These are phyloP conservation scores for Acrobasis repandana DNA, from an alignment of 2,888 invertebrate genomes.

Conservation along the genomic window DNA sequence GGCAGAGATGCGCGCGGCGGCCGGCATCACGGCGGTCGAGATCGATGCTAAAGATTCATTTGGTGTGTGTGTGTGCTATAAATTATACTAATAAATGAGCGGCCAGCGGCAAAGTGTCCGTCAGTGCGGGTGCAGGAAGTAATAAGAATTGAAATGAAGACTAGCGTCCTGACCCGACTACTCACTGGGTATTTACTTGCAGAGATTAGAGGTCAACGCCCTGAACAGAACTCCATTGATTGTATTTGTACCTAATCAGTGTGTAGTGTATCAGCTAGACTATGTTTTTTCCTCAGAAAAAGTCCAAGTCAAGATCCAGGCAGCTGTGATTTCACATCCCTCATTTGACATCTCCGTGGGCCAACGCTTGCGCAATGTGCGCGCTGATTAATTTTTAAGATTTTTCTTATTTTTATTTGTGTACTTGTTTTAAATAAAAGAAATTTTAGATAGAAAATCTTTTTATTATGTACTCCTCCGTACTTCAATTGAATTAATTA, in stretches of 20 bases:
- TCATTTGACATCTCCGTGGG: constrained; percentile 59
- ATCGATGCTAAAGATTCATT: constrained; percentile 51
- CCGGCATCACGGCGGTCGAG: constrained; percentile 67
- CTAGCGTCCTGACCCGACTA: too few relatives aligned
- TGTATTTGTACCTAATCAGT: too few relatives aligned
- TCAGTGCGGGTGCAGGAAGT: too few relatives aligned
- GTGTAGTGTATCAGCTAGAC: not conserved
- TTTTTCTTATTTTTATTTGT: constrained; percentile 12
- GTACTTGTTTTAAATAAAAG: constrained; percentile 52
- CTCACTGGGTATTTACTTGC: too few relatives aligned
- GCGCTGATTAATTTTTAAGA: constrained; percentile 47
- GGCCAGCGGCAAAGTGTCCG: too few relatives aligned
- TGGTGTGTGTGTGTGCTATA: constrained; percentile 42
- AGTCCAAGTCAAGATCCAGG: constrained; percentile 66
- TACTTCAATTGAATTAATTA: constrained; percentile 68
- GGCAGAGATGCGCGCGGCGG: constrained; percentile 68
- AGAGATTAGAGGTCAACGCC: too few relatives aligned
- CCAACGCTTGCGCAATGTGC: constrained; percentile 52
- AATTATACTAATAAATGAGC: constrained; percentile 1
- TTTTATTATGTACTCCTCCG: constrained; percentile 75
- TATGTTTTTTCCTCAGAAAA: constrained; percentile 47
- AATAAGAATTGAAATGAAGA: too few relatives aligned
- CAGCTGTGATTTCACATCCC: constrained; percentile 67
- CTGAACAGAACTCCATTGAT: too few relatives aligned
- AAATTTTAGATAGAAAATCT: constrained; percentile 66